Evolutionary conservation across 2,797 vertebrate genomes (phyloP).

Genomic region (Lithobates sylvaticus): DNA sequence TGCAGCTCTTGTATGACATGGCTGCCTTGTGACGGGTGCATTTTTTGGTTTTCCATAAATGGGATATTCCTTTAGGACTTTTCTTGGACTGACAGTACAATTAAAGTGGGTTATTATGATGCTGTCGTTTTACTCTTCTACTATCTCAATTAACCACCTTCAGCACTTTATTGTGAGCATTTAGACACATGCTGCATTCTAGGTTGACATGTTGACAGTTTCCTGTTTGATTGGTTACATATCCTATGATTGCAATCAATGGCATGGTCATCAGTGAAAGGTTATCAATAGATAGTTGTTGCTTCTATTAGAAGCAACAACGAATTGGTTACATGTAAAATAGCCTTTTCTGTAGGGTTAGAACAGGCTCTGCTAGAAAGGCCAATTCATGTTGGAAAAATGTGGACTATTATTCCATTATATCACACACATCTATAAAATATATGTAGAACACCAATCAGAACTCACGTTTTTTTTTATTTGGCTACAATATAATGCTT

Average conservation of each 20-base stretch:
- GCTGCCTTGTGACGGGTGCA: too few species aligned
- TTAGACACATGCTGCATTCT: background rate
- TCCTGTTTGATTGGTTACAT: background rate
- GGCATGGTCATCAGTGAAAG: slow-evolving; percentile 11
- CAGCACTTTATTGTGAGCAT: background rate
- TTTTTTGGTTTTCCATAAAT: too few species aligned
- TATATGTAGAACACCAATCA: too few species aligned
- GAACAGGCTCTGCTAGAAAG: slow-evolving; percentile 19
- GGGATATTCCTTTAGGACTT: background rate
- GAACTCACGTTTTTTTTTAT: too few species aligned
- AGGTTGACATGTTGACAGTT: background rate
- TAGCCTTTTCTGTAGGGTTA: background rate
- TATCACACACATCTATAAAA: too few species aligned
- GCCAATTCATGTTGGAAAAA: background rate
- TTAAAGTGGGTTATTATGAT: background rate
- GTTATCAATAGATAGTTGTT: background rate
- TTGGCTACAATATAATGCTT: background rate
- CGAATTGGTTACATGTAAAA: background rate
- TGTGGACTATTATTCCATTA: too few species aligned
- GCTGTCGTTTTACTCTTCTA: background rate
- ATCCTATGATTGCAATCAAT: slow-evolving; percentile 20
- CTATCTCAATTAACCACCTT: background rate
- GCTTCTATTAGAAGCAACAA: slow-evolving; percentile 1
- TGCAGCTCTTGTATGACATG: too few species aligned
- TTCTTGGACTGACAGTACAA: background rate